Evolutionary conservation across 2,797 vertebrate genomes (phyloP).

Genomic region (Ambastaia sidthimunki): DNA sequence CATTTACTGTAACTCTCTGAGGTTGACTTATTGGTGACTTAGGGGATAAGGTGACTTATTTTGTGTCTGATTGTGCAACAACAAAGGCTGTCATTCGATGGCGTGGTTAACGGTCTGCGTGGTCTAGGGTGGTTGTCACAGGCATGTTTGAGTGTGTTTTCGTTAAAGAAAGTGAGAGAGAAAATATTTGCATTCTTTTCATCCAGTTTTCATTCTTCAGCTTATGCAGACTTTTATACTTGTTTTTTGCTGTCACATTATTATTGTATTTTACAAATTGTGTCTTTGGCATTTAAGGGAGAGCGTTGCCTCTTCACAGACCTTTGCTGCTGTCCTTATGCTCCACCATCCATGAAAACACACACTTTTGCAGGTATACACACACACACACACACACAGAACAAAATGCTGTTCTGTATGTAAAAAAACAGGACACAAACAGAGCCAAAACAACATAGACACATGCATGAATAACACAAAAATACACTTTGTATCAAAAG

Average conservation of each 20-base stretch:
- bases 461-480: not conserved
- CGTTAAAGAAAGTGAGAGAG: not conserved
- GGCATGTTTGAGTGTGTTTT: not conserved
- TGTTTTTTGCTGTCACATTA: not conserved
- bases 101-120: slow-evolving; percentile 1
- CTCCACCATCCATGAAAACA: slow-evolving; percentile 63
- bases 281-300: slow-evolving; percentile 67
- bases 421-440: slow-evolving; percentile 21
- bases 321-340: slow-evolving; percentile 69
- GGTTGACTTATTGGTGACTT: slow-evolving; percentile 34
- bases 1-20: slow-evolving; percentile 18
- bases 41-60: slow-evolving; percentile 32
- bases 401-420: slow-evolving; percentile 10
- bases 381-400: slow-evolving; percentile 46
- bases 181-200: not conserved
- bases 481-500: not conserved
- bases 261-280: slow-evolving; percentile 65
- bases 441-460: slow-evolving; percentile 39
- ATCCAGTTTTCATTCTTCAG: not conserved
- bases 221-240: not conserved
- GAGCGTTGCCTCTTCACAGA: slow-evolving; percentile 69
- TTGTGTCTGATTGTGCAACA: not conserved
- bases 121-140: not conserved
- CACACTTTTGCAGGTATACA: slow-evolving; percentile 48
- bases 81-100: slow-evolving; percentile 10